These are phyloP conservation scores for Pandion haliaetus DNA, from an alignment of 2,113 vertebrate species.

Conservation along the genomic window DNA sequence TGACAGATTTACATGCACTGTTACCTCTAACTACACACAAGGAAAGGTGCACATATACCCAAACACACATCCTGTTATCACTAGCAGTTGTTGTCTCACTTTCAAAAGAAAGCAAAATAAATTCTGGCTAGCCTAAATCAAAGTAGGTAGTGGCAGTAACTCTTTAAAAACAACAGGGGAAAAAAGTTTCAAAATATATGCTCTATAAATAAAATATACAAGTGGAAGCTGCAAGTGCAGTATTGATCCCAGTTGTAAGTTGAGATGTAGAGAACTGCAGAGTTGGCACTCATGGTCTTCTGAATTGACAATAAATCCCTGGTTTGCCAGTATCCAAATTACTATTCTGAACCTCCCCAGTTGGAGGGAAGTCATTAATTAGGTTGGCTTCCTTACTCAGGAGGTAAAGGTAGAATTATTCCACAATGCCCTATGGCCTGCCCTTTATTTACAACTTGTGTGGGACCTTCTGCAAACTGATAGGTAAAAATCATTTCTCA, in stretches of 20 bases:
- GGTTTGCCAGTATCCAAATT: background rate
- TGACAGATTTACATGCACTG: background rate
- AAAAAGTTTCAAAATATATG: constrained; percentile 10
- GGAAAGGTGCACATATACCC: background rate
- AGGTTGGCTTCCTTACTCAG: background rate
- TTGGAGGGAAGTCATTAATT: constrained; percentile 26
- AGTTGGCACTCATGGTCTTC: constrained; percentile 4
- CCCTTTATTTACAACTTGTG: constrained; percentile 1
- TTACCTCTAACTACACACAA: background rate
- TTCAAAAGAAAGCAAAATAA: background rate
- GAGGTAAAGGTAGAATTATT: background rate
- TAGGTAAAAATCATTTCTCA: background rate
- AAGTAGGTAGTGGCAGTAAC: background rate
- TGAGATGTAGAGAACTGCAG: constrained; percentile 42
- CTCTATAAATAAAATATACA: constrained; percentile 59
- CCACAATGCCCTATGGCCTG: background rate
- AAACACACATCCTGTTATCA: background rate
- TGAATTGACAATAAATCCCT: constrained; percentile 40
- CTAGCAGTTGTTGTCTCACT: background rate
- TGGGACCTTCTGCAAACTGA: background rate
- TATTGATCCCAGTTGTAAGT: constrained; percentile 58
- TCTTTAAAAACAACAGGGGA: background rate
- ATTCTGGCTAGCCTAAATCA: background rate
- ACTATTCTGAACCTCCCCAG: background rate
- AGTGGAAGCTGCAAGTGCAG: background rate